Percentiles rank a stretch among this genome's conserved stretches.
phyloP scores from a whole-genome alignment of 2,113 vertebrate species.

The Rhabdornis inornatus region DNA sequence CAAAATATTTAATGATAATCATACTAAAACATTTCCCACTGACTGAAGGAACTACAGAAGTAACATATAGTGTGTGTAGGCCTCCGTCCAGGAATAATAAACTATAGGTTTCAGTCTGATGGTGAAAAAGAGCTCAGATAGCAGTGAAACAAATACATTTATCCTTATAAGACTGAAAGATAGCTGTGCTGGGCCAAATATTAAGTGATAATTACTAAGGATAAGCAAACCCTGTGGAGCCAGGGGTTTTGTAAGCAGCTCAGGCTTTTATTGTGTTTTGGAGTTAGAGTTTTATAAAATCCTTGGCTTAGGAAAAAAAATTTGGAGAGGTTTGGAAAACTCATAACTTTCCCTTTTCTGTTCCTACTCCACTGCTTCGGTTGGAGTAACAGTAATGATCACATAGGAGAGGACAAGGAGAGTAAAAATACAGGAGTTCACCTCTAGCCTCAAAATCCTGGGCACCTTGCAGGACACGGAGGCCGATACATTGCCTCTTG shows the following conservation, averaged over 20 bases:
- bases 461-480: neutral
- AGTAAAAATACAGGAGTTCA: neutral
- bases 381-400: neutral
- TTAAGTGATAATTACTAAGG: constrained; percentile 67
- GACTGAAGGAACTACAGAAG: constrained; percentile 39
- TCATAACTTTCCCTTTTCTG: neutral
- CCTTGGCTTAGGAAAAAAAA: neutral
- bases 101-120: constrained; percentile 41
- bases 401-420: neutral
- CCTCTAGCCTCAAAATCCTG: neutral
- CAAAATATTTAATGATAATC: constrained; percentile 64
- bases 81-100: constrained; percentile 63
- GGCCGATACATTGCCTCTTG: neutral
- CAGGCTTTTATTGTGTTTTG: constrained; percentile 22
- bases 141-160: constrained; percentile 64
- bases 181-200: constrained; percentile 56
- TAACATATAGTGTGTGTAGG: constrained; percentile 54
- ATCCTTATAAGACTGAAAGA: constrained; percentile 59
- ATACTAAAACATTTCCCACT: constrained; percentile 61
- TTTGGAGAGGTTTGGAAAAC: neutral
- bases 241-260: constrained; percentile 56
- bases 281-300: constrained; percentile 30
- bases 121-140: constrained; percentile 55
- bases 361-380: neutral
- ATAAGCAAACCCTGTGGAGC: constrained; percentile 56